phyloP scores from a whole-genome alignment of 2,888 invertebrate genomes.

The Drosophila atripex region DNA sequence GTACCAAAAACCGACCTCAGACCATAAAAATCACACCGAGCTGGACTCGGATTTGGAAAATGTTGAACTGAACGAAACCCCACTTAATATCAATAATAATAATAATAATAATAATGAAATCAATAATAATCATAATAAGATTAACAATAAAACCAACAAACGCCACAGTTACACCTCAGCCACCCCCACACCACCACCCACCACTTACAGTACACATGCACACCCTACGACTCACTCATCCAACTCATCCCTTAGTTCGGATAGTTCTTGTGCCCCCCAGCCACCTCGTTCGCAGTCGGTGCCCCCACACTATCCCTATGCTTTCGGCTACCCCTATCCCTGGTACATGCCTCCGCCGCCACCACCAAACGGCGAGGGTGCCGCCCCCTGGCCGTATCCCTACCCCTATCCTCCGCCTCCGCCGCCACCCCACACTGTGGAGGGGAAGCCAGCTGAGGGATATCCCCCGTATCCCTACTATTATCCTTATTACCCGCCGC shows the following conservation, averaged over 20 bases:
- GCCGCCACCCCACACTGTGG: conserved; percentile 40
- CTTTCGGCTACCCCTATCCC: conserved; percentile 78
- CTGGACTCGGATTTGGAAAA: conserved; percentile 83
- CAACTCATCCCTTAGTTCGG: conserved; percentile 74
- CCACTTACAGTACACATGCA: conserved; percentile 35
- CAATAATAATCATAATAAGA: conserved; percentile 62
- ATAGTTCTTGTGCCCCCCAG: conserved; percentile 59
- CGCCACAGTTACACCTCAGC: conserved; percentile 65
- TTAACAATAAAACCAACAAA: conserved; percentile 75
- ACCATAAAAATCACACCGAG: conserved; percentile 82
- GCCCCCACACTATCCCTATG: conserved; percentile 76
- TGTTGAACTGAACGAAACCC: conserved; percentile 81
- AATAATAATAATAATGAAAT: conserved; percentile 53
- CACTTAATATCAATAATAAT: conserved; percentile 60
- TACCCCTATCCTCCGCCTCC: conserved; percentile 77
- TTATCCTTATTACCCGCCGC: conserved; percentile 75
- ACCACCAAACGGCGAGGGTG: conserved; percentile 23
- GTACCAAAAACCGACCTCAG: conserved; percentile 75
- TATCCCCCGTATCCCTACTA: conserved; percentile 77
- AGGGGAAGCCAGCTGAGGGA: conserved; percentile 57
- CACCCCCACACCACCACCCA: conserved; percentile 49
- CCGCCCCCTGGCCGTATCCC: conserved; percentile 70
- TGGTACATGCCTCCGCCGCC: conserved; percentile 78
- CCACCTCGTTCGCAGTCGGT: conserved; percentile 69
- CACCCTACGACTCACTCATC: conserved; percentile 65